phyloP scores from a whole-genome alignment of 2,888 invertebrate genomes.

The Ectropis crepuscularia region DNA sequence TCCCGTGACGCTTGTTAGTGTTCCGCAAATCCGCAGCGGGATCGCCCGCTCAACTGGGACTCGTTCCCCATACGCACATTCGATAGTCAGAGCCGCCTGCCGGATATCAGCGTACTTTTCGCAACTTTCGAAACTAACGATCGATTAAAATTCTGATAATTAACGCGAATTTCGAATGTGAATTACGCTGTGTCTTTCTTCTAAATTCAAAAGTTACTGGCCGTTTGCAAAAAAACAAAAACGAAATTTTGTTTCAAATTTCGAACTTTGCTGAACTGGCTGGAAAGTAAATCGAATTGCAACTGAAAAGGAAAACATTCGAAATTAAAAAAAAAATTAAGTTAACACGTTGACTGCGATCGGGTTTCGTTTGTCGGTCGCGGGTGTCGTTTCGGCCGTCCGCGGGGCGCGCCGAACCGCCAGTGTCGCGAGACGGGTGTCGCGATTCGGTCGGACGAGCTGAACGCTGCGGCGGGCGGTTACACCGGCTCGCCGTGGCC shows the following conservation, averaged over 20 bases:
- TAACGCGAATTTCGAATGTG: slow-evolving; percentile 16
- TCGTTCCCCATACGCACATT: slow-evolving; percentile 78
- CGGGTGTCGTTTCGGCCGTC: slow-evolving; percentile 9
- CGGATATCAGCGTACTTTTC: slow-evolving; percentile 58
- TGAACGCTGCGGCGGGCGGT: slow-evolving; percentile 88
- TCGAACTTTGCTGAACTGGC: background rate
- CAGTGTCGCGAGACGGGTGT: slow-evolving; percentile 69
- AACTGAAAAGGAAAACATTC: background rate
- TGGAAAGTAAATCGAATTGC: background rate
- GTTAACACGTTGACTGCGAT: background rate
- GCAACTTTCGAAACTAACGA: slow-evolving; percentile 33
- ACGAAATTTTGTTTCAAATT: background rate
- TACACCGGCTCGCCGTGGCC: slow-evolving; percentile 93
- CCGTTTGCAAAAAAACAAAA: background rate
- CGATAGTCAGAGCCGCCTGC: slow-evolving; percentile 79
- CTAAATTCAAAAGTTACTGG: slow-evolving; percentile 4
- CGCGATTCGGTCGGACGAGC: slow-evolving; percentile 92
- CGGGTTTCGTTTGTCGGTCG: background rate
- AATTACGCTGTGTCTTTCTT: slow-evolving; percentile 27
- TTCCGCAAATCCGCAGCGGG: slow-evolving; percentile 84
- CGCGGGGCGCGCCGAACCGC: slow-evolving; percentile 51
- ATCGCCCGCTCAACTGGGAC: slow-evolving; percentile 83
- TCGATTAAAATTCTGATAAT: slow-evolving; percentile 24
- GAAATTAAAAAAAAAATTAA: background rate
- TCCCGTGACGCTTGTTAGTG: slow-evolving; percentile 85